Percentiles rank a stretch among this genome's conserved stretches.
Evolutionary conservation across 1,140 invertebrate genomes (phyloP).

Genomic region (Hylaeus anthracinus): DNA sequence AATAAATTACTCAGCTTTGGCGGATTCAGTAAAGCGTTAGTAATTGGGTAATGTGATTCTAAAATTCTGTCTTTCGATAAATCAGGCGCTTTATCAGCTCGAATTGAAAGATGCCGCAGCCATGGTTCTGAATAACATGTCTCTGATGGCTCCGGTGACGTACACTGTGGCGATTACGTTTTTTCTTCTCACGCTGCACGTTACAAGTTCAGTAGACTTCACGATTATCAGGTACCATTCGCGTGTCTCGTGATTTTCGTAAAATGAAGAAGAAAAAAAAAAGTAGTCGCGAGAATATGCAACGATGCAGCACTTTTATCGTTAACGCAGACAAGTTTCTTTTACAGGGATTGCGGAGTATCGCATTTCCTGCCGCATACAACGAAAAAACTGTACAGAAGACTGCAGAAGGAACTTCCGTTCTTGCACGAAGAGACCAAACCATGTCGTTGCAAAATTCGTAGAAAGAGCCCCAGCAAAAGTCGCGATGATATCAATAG

Average conservation of each 20-base stretch:
- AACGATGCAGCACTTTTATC: too few species aligned
- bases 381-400: conserved; percentile 44
- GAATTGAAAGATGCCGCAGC: conserved; percentile 46
- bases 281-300: too few species aligned
- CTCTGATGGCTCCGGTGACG: conserved; percentile 48
- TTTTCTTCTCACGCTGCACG: conserved; percentile 57
- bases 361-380: conserved; percentile 38
- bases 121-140: conserved; percentile 47
- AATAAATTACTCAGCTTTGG: too few species aligned
- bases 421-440: conserved; percentile 10
- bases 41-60: background rate
- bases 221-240: conserved; percentile 34
- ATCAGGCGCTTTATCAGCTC: conserved; percentile 27
- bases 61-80: background rate
- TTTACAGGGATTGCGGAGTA: conserved; percentile 58
- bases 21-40: too few species aligned
- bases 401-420: conserved; percentile 55
- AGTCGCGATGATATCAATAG: conserved; percentile 11
- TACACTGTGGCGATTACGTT: conserved; percentile 56
- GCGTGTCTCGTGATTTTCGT: background rate
- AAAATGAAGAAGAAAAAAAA: too few species aligned
- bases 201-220: conserved; percentile 64
- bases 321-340: background rate
- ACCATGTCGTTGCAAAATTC: conserved; percentile 28
- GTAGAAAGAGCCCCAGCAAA: conserved; percentile 45